Conservation (phyloP, 2,113 vertebrate genomes). For the Urocynchramus pylzowi region DNA sequence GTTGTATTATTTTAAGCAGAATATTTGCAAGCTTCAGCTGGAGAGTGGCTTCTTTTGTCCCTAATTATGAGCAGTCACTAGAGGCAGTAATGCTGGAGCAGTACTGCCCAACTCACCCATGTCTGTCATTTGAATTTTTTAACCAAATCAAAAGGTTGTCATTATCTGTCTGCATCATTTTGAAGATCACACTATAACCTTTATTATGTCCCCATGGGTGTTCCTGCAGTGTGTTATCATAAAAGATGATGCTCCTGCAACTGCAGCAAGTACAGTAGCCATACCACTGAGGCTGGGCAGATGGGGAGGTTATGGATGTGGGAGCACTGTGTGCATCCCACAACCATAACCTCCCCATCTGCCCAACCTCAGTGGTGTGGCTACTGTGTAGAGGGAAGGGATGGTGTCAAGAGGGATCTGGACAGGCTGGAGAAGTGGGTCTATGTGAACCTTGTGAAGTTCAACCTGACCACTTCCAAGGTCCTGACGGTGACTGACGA, state of each 20-base stretch:
- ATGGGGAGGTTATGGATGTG: background rate
- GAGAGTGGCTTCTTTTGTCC: background rate
- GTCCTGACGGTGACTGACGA: background rate
- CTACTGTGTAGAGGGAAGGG: rapidly evolving
- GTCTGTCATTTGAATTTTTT: background rate
- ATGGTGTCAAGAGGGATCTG: background rate
- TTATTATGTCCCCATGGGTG: background rate
- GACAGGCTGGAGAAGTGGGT: background rate
- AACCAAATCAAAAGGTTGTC: background rate
- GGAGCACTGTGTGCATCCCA: background rate
- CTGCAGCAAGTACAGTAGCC: background rate
- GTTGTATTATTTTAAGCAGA: background rate
- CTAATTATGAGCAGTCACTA: background rate
- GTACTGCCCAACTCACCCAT: background rate
- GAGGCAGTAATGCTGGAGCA: background rate
- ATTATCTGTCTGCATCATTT: background rate
- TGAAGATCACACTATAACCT: background rate
- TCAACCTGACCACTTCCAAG: background rate
- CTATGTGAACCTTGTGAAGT: rapidly evolving
- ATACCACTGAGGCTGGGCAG: background rate
- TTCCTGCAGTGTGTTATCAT: background rate
- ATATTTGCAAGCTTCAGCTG: background rate
- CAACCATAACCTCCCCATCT: background rate
- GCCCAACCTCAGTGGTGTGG: background rate
- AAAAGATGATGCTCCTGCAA: background rate